Conservation (phyloP, 2,888 invertebrate species). For the Tromatobia lineatoria region DNA sequence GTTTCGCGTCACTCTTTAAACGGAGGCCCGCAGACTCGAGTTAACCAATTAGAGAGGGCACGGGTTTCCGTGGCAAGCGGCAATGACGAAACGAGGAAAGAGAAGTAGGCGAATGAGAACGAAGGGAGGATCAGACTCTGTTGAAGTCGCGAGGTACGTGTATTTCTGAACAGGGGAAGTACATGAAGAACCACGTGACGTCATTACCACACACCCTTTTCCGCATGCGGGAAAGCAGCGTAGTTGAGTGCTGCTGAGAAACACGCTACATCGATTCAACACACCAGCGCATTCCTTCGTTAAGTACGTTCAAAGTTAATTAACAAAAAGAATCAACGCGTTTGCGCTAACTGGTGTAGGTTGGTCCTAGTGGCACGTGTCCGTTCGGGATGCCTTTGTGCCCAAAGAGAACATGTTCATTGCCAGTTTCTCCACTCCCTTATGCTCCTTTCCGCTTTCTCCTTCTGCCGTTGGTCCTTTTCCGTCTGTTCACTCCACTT, state of each 20-base stretch:
- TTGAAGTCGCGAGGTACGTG: slow-evolving; percentile 19
- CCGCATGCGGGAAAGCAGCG: not conserved
- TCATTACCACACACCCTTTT: slow-evolving; percentile 51
- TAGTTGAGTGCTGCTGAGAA: slow-evolving; percentile 12
- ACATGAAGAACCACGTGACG: slow-evolving; percentile 55
- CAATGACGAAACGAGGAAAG: slow-evolving; percentile 58
- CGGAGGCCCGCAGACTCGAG: slow-evolving; percentile 59
- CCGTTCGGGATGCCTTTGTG: slow-evolving; percentile 26
- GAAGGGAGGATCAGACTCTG: not conserved
- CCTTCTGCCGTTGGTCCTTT: not conserved
- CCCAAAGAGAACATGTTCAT: slow-evolving; percentile 50
- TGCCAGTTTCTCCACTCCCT: slow-evolving; percentile 31
- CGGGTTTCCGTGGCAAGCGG: slow-evolving; percentile 65
- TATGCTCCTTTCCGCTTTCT: not conserved
- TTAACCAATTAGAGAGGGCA: slow-evolving; percentile 70
- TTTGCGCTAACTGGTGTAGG: not conserved
- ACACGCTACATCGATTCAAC: slow-evolving; percentile 20
- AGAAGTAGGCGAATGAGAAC: not conserved
- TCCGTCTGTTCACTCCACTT: not conserved
- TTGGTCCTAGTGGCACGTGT: slow-evolving; percentile 20
- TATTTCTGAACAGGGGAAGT: not conserved
- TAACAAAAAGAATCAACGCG: slow-evolving; percentile 64
- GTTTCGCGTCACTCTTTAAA: slow-evolving; percentile 68
- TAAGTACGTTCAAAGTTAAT: slow-evolving; percentile 68
- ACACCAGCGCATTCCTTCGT: slow-evolving; percentile 41